Evolutionary conservation across 2,113 vertebrate genomes (phyloP).

Genomic region (Athene cunicularia): DNA sequence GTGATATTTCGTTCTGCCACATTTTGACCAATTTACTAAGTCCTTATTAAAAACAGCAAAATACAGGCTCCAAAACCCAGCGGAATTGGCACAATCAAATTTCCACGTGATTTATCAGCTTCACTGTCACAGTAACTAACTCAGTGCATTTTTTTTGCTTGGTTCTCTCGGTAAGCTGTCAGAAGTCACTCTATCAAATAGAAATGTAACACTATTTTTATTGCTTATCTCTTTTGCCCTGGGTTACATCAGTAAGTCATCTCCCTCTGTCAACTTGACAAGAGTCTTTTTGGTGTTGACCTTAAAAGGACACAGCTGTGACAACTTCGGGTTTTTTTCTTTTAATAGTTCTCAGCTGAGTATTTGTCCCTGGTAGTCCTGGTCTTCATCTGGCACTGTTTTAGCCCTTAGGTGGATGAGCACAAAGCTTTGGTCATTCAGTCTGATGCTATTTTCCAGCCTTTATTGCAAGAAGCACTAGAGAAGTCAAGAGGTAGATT

Average conservation of each 20-base stretch:
- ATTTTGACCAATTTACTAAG: background rate
- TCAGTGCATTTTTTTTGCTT: background rate
- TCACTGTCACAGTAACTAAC: slow-evolving; percentile 17
- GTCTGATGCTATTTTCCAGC: background rate
- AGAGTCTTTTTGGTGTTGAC: slow-evolving; percentile 38
- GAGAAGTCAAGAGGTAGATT: background rate
- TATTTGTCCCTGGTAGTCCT: background rate
- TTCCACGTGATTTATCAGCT: slow-evolving; percentile 4
- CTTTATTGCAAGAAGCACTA: background rate
- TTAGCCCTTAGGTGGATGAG: background rate
- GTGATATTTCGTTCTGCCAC: background rate
- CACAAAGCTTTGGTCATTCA: background rate
- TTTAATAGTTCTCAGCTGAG: slow-evolving; percentile 25
- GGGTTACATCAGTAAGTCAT: slow-evolving; percentile 57
- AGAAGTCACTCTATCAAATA: slow-evolving; percentile 45
- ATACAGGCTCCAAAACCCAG: background rate
- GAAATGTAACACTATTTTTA: slow-evolving; percentile 54
- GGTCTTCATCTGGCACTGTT: background rate
- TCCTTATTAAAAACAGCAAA: background rate
- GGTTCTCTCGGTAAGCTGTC: background rate
- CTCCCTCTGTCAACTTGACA: slow-evolving; percentile 19
- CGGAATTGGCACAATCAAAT: background rate
- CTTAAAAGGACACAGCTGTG: slow-evolving; percentile 59
- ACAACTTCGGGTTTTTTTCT: background rate
- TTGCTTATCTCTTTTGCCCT: slow-evolving; percentile 53